A percentile compares a stretch with the other conserved stretches of the same genome.
These are phyloP conservation scores for Belgica antarctica DNA, from an alignment of 2,888 invertebrate species.

Conservation along the genomic window DNA sequence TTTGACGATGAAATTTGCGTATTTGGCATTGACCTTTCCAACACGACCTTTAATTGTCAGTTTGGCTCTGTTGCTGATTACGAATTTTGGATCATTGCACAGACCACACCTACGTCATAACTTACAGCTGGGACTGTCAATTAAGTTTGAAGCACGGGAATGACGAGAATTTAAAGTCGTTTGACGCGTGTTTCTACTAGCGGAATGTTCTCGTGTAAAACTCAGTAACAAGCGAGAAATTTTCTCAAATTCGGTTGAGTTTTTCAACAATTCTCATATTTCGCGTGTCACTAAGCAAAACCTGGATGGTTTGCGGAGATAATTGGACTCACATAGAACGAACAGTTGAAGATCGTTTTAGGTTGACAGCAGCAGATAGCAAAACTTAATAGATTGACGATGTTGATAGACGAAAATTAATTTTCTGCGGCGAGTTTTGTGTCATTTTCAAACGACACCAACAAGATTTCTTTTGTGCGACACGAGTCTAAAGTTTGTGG, in stretches of 20 bases:
- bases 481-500: no score
- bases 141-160: neutral
- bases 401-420: no score
- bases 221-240: neutral
- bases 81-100: no score
- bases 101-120: slow-evolving; percentile 1
- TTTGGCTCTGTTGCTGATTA: neutral
- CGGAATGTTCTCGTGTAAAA: neutral
- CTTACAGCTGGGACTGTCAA: neutral
- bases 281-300: neutral
- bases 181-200: neutral
- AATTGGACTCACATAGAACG: no score
- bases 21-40: slow-evolving; percentile 5
- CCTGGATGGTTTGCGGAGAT: no score
- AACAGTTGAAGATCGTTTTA: no score
- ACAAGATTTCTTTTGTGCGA: no score
- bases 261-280: no score
- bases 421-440: no score
- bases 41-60: neutral
- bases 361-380: no score
- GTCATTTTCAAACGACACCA: no score
- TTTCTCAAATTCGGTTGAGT: neutral
- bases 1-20: neutral
- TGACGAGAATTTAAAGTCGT: neutral
- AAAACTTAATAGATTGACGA: no score